Evolutionary conservation across 2,888 invertebrate genomes (phyloP).

Genomic region (Cremastobaeus sp.): DNA sequence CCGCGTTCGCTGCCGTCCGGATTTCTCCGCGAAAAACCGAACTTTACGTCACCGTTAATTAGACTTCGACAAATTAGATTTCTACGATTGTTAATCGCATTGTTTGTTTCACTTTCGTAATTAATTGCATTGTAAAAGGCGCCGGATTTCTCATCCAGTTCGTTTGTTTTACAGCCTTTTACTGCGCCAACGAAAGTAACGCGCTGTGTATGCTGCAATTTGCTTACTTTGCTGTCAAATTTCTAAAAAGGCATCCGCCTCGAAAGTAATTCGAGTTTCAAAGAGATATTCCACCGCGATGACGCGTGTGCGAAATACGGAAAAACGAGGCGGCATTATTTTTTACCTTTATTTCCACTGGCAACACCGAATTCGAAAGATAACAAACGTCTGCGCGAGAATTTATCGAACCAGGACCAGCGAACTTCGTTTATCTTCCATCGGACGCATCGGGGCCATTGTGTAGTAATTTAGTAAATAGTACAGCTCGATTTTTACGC

Average conservation of each 20-base stretch:
- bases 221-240: constrained; percentile 16
- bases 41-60: constrained; percentile 46
- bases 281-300: constrained; percentile 28
- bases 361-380: constrained; percentile 26
- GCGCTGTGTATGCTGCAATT: constrained; percentile 4
- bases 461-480: too few species aligned
- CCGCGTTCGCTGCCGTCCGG: background rate
- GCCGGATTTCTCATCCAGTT: constrained; percentile 28
- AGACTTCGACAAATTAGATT: constrained; percentile 33
- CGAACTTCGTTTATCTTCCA: constrained; percentile 16
- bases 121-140: constrained; percentile 23
- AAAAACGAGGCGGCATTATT: constrained; percentile 4
- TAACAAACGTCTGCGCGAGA: constrained; percentile 34
- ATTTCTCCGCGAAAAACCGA: background rate
- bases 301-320: constrained; percentile 21
- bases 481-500: too few species aligned
- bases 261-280: constrained; percentile 14
- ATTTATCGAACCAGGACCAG: constrained; percentile 30
- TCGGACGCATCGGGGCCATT: too few species aligned
- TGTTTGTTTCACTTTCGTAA: constrained; percentile 50
- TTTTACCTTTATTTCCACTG: constrained; percentile 17
- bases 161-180: constrained; percentile 17
- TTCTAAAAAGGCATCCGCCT: constrained; percentile 24
- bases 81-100: constrained; percentile 26
- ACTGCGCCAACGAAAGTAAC: constrained; percentile 31